These are phyloP conservation scores for Apodemia zela DNA, from an alignment of 2,888 invertebrate genomes.

Conservation along the genomic window DNA sequence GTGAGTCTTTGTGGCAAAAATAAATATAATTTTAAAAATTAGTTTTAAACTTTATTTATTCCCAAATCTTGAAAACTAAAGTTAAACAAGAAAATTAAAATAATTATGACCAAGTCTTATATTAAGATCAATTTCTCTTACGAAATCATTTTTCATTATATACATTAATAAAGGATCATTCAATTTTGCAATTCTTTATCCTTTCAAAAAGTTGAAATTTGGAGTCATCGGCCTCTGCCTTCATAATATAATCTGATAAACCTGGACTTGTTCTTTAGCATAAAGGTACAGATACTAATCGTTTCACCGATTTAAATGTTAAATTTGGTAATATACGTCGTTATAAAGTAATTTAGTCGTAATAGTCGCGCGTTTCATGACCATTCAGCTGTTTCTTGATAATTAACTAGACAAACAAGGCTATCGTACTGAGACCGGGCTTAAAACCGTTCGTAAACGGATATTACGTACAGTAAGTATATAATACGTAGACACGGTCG, in stretches of 20 bases:
- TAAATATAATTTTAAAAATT: no score
- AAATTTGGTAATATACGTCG: conserved; percentile 14
- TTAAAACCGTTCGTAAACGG: conserved; percentile 19
- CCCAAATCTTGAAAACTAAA: no score
- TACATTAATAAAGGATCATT: no score
- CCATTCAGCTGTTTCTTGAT: conserved; percentile 21
- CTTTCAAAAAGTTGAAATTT: background rate
- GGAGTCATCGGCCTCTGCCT: background rate
- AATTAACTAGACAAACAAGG: conserved; percentile 38
- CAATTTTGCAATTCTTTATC: no score
- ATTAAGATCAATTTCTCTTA: no score
- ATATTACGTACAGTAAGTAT: conserved; percentile 15
- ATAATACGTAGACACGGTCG: conserved; percentile 45
- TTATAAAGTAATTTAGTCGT: conserved; percentile 12
- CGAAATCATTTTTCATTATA: no score
- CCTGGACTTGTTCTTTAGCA: background rate
- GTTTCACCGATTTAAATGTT: conserved; percentile 12
- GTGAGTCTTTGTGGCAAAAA: no score
- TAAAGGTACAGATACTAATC: conserved; percentile 11
- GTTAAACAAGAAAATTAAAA: no score
- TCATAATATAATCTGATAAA: background rate
- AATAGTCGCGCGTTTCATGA: conserved; percentile 18
- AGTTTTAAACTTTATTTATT: no score
- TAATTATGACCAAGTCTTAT: no score
- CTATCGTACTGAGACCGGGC: conserved; percentile 29